These are phyloP conservation scores for Ancistrus triradiatus DNA, from an alignment of 2,113 vertebrate species.

Conservation along the genomic window DNA sequence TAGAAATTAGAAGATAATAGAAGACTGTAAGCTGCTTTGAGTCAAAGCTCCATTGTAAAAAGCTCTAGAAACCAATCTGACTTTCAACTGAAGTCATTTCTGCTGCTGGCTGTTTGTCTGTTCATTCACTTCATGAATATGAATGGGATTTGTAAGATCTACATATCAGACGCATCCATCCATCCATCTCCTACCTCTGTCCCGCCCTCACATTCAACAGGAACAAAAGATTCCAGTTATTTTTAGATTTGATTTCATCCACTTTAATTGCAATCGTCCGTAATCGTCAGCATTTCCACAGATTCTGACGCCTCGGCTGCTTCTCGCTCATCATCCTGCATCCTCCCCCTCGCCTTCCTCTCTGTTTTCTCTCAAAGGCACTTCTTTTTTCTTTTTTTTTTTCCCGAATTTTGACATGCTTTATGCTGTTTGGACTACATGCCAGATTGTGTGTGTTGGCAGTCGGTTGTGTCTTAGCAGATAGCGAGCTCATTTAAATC, in stretches of 20 bases:
- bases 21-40: too few relatives aligned
- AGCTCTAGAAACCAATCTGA: too few relatives aligned
- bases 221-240: background rate
- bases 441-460: slow-evolving; percentile 6
- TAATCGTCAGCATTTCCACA: too few relatives aligned
- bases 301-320: background rate
- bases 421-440: background rate
- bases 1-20: too few relatives aligned
- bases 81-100: too few relatives aligned
- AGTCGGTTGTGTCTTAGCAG: slow-evolving; percentile 1
- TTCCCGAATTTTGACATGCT: background rate
- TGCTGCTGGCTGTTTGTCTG: too few relatives aligned
- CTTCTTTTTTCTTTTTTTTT: too few relatives aligned
- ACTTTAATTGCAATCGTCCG: too few relatives aligned
- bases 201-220: background rate
- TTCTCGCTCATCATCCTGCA: background rate
- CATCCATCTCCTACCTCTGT: background rate
- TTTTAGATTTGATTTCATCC: background rate
- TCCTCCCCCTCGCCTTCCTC: too few relatives aligned
- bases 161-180: background rate
- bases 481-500: slow-evolving; percentile 29
- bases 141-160: too few relatives aligned
- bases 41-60: too few relatives aligned
- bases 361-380: background rate
- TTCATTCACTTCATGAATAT: too few relatives aligned